phyloP scores from a whole-genome alignment of 2,797 vertebrate genomes.

The Strix occidentalis region DNA sequence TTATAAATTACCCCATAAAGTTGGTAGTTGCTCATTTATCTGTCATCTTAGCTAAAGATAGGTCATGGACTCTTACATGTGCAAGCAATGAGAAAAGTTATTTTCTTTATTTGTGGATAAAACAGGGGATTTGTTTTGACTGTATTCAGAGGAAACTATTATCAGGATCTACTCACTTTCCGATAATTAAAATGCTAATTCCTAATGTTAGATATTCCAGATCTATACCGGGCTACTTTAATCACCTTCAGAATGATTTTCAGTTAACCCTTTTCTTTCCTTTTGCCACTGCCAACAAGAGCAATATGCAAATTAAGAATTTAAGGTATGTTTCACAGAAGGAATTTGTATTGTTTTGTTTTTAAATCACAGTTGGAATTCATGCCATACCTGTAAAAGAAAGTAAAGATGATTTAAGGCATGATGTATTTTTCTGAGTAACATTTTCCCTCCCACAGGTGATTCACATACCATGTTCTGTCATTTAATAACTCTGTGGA shows the following conservation, averaged over 20 bases:
- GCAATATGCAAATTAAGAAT: neutral
- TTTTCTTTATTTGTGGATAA: neutral
- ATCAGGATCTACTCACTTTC: neutral
- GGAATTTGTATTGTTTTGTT: neutral
- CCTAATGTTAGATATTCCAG: neutral
- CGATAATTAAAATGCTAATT: neutral
- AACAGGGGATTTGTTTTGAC: neutral
- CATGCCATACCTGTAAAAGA: neutral
- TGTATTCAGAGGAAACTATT: neutral
- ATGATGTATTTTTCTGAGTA: neutral
- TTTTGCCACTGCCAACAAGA: neutral
- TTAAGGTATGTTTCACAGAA: neutral
- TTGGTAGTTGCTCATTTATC: neutral
- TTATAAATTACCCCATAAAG: conserved; percentile 8
- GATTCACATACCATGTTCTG: neutral
- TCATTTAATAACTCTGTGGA: accelerated
- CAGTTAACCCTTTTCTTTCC: neutral
- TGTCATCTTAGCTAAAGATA: conserved; percentile 5
- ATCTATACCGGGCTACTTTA: neutral
- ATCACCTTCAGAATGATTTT: neutral
- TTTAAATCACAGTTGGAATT: neutral
- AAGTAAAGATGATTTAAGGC: neutral
- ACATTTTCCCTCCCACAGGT: neutral
- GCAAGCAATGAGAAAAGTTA: neutral
- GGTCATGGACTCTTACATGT: neutral